A percentile compares a stretch with the other conserved stretches of the same genome.
Conservation (phyloP, 92 coral and sea anemone genomes). For the Hydrozoanthus gracilis region DNA sequence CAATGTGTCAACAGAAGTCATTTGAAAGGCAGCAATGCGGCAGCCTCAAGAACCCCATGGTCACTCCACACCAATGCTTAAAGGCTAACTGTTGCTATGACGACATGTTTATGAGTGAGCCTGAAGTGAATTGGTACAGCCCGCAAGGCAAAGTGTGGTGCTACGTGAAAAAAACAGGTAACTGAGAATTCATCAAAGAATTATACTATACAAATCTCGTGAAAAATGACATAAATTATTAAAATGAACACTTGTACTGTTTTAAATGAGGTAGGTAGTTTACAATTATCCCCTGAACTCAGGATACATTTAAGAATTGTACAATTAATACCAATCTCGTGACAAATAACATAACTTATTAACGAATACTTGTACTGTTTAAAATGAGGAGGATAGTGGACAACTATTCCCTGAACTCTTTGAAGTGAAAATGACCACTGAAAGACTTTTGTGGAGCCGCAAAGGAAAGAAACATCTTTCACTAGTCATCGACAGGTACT, state of each 20-base stretch:
- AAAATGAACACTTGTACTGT: not conserved
- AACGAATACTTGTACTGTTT: not conserved
- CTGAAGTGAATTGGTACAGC: conserved; percentile 48
- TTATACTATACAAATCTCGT: not conserved
- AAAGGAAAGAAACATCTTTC: not conserved
- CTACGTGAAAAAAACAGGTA: conserved; percentile 33
- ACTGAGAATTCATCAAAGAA: not conserved
- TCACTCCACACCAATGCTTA: conserved; percentile 64
- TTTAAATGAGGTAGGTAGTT: not conserved
- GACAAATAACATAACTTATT: not conserved
- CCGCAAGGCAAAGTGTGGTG: conserved; percentile 61
- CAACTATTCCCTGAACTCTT: not conserved
- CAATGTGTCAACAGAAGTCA: conserved; percentile 55
- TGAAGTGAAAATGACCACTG: not conserved
- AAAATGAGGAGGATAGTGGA: not conserved
- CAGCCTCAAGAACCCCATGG: conserved; percentile 45
- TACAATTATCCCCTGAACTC: not conserved
- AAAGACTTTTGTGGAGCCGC: not conserved
- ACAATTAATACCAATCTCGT: not conserved
- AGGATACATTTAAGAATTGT: not conserved
- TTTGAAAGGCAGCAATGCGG: conserved; percentile 62
- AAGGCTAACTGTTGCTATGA: conserved; percentile 74
- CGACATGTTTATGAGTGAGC: conserved; percentile 71
- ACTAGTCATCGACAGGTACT: not conserved
- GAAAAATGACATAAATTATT: not conserved